Evolutionary conservation across 2,888 invertebrate genomes (phyloP), one percentile per base, ranked within the genome.

Genomic region (Chydorus sphaericus): DNA sequence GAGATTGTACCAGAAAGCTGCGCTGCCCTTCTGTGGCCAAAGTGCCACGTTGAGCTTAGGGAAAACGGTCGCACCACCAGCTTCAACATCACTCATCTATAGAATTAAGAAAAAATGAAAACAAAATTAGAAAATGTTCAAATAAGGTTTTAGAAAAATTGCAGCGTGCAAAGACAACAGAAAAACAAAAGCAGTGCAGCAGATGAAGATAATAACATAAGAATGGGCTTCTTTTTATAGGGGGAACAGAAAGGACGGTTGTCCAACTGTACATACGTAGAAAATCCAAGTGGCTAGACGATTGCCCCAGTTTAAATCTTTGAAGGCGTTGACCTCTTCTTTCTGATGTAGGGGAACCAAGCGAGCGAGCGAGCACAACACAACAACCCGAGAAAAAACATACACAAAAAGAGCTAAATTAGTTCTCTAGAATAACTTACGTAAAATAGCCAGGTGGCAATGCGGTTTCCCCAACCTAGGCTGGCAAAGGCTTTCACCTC

Each of bases 21-120:
- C 94, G 18, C 88, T 78, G 14, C 92, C 86, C 71, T 86, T 89
- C 65, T 79, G 78, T 0, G 98, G 97, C 78, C 83, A 85, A 56
- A 97, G 71, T 28, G 89, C 81, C 30, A 87, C 77, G n/a, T 85
- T 85, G 29, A 96, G 75, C 60, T 82, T 79, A 1, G 96, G 91
- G 71, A 98, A 98, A 18, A 97, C 97, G 0, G 97, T 98, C 4
- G 93, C 94, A 20, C 97, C 97, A 3, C 98, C 98, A 69, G 92
- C 93, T 55, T 86, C 82, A 28, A 97, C 97, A 67, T 96, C 92
- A 60, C 87, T 89, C 92, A 97, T 92, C 93, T 96, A 66, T 18
- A 69, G 10, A 10, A 16, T 20, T 4, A 20, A 20, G 7, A 14
- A 14, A 16, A 39, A 18, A 16, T 39, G 30, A n/a, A 16, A 28